Evolutionary conservation across 2,888 invertebrate species (phyloP).

Genomic region (Chorisops tibialis): DNA sequence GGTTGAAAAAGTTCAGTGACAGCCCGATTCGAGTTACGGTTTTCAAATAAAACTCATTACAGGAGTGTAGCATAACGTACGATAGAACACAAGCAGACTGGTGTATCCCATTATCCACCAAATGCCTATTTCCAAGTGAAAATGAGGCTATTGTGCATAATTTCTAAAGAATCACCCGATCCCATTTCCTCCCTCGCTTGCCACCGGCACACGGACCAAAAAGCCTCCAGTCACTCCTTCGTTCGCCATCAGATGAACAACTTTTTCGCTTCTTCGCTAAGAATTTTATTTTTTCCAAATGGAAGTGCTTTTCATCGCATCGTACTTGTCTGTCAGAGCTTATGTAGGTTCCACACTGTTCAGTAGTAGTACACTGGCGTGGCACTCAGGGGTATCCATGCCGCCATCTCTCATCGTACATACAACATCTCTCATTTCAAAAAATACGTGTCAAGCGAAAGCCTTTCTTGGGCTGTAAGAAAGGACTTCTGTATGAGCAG

Average conservation of each 20-base stretch:
- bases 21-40: too few relatives aligned
- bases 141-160: constrained; percentile 19
- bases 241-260: constrained; percentile 16
- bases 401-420: too few relatives aligned
- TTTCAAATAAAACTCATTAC: too few relatives aligned
- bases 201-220: too few relatives aligned
- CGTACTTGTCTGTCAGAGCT: too few relatives aligned
- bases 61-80: too few relatives aligned
- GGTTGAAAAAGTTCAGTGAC: too few relatives aligned
- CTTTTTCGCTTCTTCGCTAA: constrained; percentile 18
- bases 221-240: constrained; percentile 9
- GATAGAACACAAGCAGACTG: background rate
- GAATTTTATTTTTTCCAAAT: background rate
- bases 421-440: too few relatives aligned
- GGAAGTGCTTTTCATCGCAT: too few relatives aligned
- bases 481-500: background rate
- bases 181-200: background rate
- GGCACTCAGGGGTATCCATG: too few relatives aligned
- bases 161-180: constrained; percentile 21
- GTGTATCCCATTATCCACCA: background rate
- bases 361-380: too few relatives aligned
- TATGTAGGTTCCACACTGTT: too few relatives aligned
- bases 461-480: constrained; percentile 2
- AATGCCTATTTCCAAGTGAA: constrained; percentile 16
- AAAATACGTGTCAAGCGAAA: constrained; percentile 22